Conservation (phyloP, 2,888 invertebrate genomes). For the Synergus japonicus region DNA sequence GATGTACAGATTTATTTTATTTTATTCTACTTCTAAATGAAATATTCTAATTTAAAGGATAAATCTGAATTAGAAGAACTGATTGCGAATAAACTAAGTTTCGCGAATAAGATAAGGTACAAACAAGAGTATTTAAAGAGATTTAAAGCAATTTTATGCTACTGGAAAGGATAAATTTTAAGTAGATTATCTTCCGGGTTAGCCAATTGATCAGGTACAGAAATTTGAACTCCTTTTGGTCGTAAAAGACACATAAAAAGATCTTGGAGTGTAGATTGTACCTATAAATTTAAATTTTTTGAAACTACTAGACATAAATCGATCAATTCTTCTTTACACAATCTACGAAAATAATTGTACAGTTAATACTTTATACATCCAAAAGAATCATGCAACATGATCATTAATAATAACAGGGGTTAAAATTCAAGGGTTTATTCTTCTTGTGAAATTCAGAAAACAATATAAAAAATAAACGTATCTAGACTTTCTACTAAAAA, state of each 20-base stretch:
- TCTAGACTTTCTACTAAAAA: background rate
- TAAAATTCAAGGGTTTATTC: too few species aligned
- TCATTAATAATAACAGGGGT: background rate
- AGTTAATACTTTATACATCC: background rate
- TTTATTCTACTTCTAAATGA: background rate
- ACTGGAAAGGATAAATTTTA: background rate
- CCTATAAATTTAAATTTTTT: conserved; percentile 37
- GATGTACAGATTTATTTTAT: background rate
- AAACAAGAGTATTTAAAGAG: background rate
- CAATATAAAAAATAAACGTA: background rate
- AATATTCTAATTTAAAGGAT: background rate
- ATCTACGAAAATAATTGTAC: background rate
- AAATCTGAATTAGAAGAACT: background rate
- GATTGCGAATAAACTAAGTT: background rate
- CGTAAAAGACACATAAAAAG: conserved; percentile 14
- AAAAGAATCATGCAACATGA: background rate
- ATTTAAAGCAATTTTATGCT: background rate
- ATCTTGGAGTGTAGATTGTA: conserved; percentile 37
- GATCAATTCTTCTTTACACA: background rate
- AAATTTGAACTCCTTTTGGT: background rate
- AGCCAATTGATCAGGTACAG: conserved; percentile 24
- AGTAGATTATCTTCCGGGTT: background rate
- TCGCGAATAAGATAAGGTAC: background rate
- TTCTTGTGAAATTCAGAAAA: background rate
- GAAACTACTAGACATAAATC: background rate